Evolutionary conservation across 2,797 vertebrate species (phyloP).

Genomic region (Pelochelys cantorii): DNA sequence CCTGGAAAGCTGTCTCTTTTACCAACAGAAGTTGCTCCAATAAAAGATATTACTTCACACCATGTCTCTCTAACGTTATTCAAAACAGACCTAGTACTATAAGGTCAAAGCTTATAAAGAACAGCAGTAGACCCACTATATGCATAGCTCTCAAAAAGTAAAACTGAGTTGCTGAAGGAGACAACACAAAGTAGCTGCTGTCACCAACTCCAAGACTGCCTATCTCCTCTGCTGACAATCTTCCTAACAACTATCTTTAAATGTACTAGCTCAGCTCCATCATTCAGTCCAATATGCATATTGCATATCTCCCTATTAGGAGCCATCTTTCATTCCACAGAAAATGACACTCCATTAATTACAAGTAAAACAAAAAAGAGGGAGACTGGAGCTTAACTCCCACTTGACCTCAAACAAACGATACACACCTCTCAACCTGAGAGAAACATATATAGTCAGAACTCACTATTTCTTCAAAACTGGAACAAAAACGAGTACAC

Average conservation of each 20-base stretch:
- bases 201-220: not conserved
- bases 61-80: not conserved
- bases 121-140: not conserved
- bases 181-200: not conserved
- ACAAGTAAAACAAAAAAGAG: not conserved
- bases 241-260: not conserved
- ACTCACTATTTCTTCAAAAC: not conserved
- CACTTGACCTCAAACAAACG: slow-evolving; percentile 24
- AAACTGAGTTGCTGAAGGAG: not conserved
- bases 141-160: not conserved
- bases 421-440: not conserved
- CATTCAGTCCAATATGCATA: not conserved
- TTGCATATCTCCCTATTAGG: not conserved
- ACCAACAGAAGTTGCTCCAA: not conserved
- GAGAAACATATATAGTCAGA: not conserved
- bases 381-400: not conserved
- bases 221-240: not conserved
- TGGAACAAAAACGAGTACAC: not conserved
- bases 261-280: not conserved
- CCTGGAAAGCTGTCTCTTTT: not conserved
- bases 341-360: not conserved
- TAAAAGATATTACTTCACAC: not conserved
- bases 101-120: not conserved
- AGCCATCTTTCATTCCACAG: not conserved
- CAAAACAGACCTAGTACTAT: not conserved